These are phyloP conservation scores for Ariolimax columbianus DNA, from an alignment of 2,888 invertebrate species.

Conservation along the genomic window DNA sequence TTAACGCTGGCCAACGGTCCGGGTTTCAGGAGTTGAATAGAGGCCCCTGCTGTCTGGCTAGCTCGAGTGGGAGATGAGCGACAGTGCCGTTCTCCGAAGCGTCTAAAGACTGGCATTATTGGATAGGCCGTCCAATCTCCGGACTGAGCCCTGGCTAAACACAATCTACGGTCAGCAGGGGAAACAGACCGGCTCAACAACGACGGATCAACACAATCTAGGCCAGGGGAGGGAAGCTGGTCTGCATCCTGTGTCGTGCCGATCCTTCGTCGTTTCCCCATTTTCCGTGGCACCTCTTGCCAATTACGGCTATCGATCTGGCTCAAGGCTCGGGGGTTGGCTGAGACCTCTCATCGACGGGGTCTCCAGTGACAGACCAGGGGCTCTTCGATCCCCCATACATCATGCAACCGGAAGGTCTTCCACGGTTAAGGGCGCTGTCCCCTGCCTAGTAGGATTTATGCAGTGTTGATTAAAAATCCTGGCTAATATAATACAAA, in stretches of 20 bases:
- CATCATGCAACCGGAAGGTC: neutral
- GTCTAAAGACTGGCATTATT: slow-evolving; percentile 45
- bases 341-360: slow-evolving; percentile 17
- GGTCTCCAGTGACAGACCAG: slow-evolving; percentile 12
- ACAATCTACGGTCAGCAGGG: slow-evolving; percentile 30
- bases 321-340: neutral
- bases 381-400: slow-evolving; percentile 5
- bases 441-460: neutral
- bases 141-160: slow-evolving; percentile 38
- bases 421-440: neutral
- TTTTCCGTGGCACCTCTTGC: slow-evolving; percentile 18
- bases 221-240: slow-evolving; percentile 12
- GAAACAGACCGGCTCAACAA: slow-evolving; percentile 31
- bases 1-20: slow-evolving; percentile 23
- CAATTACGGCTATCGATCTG: slow-evolving; percentile 39
- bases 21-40: slow-evolving; percentile 24
- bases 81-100: slow-evolving; percentile 17
- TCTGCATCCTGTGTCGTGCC: neutral
- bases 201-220: slow-evolving; percentile 25
- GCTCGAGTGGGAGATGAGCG: slow-evolving; percentile 9
- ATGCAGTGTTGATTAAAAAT: neutral
- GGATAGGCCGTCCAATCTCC: slow-evolving; percentile 34
- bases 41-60: slow-evolving; percentile 2
- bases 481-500: neutral
- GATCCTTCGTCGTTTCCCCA: neutral